Conservation (phyloP, 2,888 invertebrate species). For the Trachelus tabidus region DNA sequence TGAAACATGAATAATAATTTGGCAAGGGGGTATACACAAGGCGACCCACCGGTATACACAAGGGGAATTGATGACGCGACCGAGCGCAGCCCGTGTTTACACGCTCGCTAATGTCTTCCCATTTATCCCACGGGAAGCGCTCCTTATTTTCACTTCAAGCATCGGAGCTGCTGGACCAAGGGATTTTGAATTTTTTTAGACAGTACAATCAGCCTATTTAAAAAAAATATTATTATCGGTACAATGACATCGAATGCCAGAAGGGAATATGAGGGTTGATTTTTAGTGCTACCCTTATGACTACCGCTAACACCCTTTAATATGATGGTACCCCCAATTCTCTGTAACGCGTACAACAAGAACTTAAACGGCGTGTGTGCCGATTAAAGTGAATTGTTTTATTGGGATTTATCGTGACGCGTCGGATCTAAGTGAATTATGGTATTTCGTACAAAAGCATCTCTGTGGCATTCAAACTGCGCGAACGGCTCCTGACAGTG, state of each 20-base stretch:
- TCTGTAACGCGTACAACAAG: not conserved
- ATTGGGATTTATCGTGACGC: not conserved
- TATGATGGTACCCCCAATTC: not conserved
- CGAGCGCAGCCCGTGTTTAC: slow-evolving; percentile 32
- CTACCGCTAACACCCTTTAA: not conserved
- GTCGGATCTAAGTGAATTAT: not conserved
- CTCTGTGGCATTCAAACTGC: not conserved
- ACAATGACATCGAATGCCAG: not conserved
- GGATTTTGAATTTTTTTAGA: not conserved
- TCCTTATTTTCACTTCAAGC: slow-evolving; percentile 19
- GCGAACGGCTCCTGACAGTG: not conserved
- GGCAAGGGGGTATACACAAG: slow-evolving; percentile 1
- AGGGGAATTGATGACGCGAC: slow-evolving; percentile 26
- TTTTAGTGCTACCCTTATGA: not conserved
- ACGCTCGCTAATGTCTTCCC: slow-evolving; percentile 31
- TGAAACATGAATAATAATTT: slow-evolving; percentile 7
- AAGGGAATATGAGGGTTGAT: not conserved
- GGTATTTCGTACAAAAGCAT: too few species aligned
- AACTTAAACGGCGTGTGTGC: not conserved
- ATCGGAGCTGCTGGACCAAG: not conserved
- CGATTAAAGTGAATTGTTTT: not conserved
- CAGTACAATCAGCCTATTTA: not conserved
- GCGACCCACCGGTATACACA: slow-evolving; percentile 9
- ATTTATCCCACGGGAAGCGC: slow-evolving; percentile 18
- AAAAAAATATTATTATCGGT: not conserved